Evolutionary conservation across 1,140 invertebrate species (phyloP), one percentile per base, ranked within the genome.

Genomic region (Formica selysi): DNA sequence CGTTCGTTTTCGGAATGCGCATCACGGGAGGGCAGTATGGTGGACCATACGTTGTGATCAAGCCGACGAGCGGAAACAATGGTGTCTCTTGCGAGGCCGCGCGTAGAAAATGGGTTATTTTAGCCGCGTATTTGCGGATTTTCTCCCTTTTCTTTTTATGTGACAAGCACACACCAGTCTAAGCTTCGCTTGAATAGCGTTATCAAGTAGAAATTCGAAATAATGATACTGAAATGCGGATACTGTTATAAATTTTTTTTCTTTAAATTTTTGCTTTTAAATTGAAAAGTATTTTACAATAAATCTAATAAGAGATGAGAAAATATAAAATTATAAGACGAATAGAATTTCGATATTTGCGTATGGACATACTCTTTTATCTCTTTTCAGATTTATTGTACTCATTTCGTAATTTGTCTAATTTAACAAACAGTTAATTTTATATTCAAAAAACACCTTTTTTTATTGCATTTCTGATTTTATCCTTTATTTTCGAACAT

Each of bases 1-100:
- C 38, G 41, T 64, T 51, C 67, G 44, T 73, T 74, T 62, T 29
- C 61, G 19, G 32, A 85, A 61, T 48, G 38, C 38, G 48, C n/a
- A n/a, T 64, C 19, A 11, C 32, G 44, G 8, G 8, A 44, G 41
- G n/a, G 41, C 41, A 10, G 29, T 41, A 57, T n/a, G 16, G n/a
- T 22, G 54, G n/a, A 10, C 29, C 54, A 67, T 74, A 8, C 79
- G 79, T 83, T 48, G 26, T 44, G 57, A 73, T 83, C 68, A 83
- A 48, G n/a, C 7, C 36, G 16, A 6, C 38, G 67, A 71, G n/a
- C 26, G 54, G 54, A 73, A 71, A n/a, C 54, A 61, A 51, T 51
- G 38, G 26, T 13, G 36, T 44, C n/a, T 44, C 19, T n/a, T 10
- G 44, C 61, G 61, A 32, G 16, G 2, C 13, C 59, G 22, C 54